Evolutionary conservation across 2,797 vertebrate genomes (phyloP), one percentile per base, ranked within the genome.

Genomic region (Epinephelus coioides): DNA sequence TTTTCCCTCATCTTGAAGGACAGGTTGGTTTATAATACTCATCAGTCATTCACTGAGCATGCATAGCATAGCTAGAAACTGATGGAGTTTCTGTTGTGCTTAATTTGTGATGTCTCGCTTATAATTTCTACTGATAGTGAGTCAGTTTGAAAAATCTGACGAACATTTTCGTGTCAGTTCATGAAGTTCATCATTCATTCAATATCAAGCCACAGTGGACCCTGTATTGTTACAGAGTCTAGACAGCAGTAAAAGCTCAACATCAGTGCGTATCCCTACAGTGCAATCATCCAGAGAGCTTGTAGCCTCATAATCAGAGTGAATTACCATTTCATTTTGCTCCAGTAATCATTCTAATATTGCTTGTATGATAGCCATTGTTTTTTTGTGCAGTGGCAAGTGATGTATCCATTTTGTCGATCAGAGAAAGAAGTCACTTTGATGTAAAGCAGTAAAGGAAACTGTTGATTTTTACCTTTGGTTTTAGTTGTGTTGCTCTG

Each of bases 251-350:
- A 55, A 71, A 40, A 47, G 40, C 49, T 63, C 34, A 6, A 34
- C 34, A 8, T 8, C 34, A 34, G 7, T 8, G 34, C 53, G 60
- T 40, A 51, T 72, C 13, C 30, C 65, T 25, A 17, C 25, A n/a
- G 65, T 49, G 38, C 25, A 56, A 46, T 82, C 34, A 25, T 65
- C 66, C 15, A 56, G 55, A 43, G 46, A 30, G 43, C 8, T 61
- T 49, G 13, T 47, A 49, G 53, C 19, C 59, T 78, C 53, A 50
- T 78, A 55, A 73, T 79, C 21, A 34, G 25, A 57, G 21, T 62
- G 8, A 71, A 25, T 15, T 47, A 3, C 19, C 5, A 21, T 71
- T 78, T 69, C 25, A 73, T 40, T 81, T 61, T 30, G 60, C 57
- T 49, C 51, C 25, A 51, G 12, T 18, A 34, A 49, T 56, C 25